A percentile compares a stretch with the other conserved stretches of the same genome.
phyloP scores from a whole-genome alignment of 2,888 invertebrate species.

The Drosophila neotestacea region DNA sequence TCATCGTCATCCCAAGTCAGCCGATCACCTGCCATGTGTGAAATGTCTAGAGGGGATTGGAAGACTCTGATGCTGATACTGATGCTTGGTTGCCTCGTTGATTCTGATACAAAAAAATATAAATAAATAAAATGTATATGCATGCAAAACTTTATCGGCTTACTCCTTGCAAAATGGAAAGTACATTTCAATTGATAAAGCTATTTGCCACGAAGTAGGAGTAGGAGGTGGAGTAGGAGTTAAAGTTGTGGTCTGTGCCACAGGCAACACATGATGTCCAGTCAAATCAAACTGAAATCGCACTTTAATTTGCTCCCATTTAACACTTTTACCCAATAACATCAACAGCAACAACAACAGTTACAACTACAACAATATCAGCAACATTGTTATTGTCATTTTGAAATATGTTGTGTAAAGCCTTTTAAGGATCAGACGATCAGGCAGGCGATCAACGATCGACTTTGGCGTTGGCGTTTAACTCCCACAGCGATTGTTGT shows the following conservation, averaged over 20 bases:
- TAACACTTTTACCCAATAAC: conserved; percentile 64
- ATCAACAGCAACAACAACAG: conserved; percentile 24
- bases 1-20: conserved; percentile 9
- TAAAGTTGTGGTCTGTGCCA: conserved; percentile 13
- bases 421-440: conserved; percentile 70
- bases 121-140: conserved; percentile 2
- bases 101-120: conserved; percentile 30
- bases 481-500: conserved; percentile 48
- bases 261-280: conserved; percentile 53
- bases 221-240: neutral
- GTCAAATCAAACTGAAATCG: conserved; percentile 39
- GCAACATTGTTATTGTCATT: conserved; percentile 43
- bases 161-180: conserved; percentile 52
- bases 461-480: conserved; percentile 41
- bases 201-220: conserved; percentile 44
- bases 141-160: conserved; percentile 23
- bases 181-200: conserved; percentile 59
- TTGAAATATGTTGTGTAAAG: conserved; percentile 58
- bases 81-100: conserved; percentile 11
- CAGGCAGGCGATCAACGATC: conserved; percentile 21
- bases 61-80: conserved; percentile 22
- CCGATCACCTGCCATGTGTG: conserved; percentile 55
- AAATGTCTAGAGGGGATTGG: conserved; percentile 58
- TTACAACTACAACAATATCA: conserved; percentile 18
- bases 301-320: conserved; percentile 66